Conservation (phyloP, 1,140 invertebrate species). For the Drosophila parvula region DNA sequence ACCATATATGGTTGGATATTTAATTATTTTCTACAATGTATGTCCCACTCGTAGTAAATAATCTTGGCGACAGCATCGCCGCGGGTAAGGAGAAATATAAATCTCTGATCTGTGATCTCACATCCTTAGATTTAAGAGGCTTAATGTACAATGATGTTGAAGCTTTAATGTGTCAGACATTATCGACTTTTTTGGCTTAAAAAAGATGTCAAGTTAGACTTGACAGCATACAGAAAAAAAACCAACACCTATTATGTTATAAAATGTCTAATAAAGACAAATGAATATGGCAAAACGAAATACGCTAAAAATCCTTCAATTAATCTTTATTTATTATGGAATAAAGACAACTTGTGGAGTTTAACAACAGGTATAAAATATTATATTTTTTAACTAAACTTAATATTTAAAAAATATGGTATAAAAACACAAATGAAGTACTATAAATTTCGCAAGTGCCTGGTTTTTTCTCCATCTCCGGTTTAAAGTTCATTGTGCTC, state of each 20-base stretch:
- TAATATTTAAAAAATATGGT: neutral
- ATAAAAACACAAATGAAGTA: neutral
- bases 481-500: slow-evolving; percentile 61
- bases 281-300: neutral
- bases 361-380: too few relatives aligned
- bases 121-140: neutral
- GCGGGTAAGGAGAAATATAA: neutral
- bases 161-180: slow-evolving; percentile 5
- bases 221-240: neutral
- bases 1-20: slow-evolving; percentile 58
- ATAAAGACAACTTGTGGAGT: neutral
- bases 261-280: neutral
- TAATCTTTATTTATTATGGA: neutral
- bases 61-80: slow-evolving; percentile 12
- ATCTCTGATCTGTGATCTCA: slow-evolving; percentile 36
- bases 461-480: neutral
- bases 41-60: neutral
- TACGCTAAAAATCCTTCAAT: neutral
- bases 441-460: slow-evolving; percentile 2
- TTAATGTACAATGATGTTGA: neutral
- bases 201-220: slow-evolving; percentile 3
- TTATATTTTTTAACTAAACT: too few relatives aligned
- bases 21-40: slow-evolving; percentile 68
- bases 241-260: neutral
- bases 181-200: neutral